Evolutionary conservation across 2,888 invertebrate genomes (phyloP), one percentile per base, ranked within the genome.

Genomic region (Spisula subtruncata): DNA sequence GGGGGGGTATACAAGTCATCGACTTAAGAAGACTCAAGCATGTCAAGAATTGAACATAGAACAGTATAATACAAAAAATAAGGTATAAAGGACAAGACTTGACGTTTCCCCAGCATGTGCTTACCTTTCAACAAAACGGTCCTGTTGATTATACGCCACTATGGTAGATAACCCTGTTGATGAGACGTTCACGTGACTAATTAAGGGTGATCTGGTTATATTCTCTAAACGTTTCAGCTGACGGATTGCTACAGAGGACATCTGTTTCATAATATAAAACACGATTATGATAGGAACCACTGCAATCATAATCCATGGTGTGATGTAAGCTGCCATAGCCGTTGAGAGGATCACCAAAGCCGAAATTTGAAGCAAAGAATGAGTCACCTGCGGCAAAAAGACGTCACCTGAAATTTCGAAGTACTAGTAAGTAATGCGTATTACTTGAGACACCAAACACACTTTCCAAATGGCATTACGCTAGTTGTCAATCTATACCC

Each of bases 111-210:
- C 12, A 51, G 51, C 5, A 51, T 8, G 1, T 51, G 51, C 87
- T 81, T 95, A 97, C 97, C 96, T 97, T 89, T 96, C 95, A 82
- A 96, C 94, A 93, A 97, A 97, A 35, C 97, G 96, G 20, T 96
- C 95, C 93, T 97, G 97, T 91, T 97, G 97, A 25, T 97, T 97
- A 95, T 97, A 98, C 1, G 98, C 97, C 89, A 97, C 97, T 86
- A 98, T 97, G 0, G 97, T 97, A 79, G 97, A 95, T 20, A 98
- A 94, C 25, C 98, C 98, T 90, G 97, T 97, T 14, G 97, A 96
- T 0, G 97, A 97, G 0, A 97, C 97, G 20, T 97, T 97, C 4
- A 98, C 97, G 93, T 97, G 97, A 93, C 97, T 97, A 92, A 97
- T 97, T 18, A 98, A 96, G 0, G 97, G 97, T 0, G 97, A 97